phyloP scores from a whole-genome alignment of 2,888 invertebrate species.

The Tipula unca region DNA sequence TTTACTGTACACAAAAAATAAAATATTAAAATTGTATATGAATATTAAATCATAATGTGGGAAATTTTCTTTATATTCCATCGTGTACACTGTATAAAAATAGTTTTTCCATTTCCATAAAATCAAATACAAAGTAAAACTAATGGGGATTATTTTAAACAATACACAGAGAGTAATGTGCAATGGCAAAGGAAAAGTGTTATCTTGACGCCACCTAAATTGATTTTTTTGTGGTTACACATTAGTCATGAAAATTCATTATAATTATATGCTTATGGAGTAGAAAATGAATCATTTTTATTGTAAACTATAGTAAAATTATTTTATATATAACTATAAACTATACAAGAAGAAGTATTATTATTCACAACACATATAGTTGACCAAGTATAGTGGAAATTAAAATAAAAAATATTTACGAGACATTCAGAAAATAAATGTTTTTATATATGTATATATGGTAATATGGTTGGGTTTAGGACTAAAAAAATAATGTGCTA shows the following conservation, averaged over 20 bases:
- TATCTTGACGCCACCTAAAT: not conserved
- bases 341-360: not conserved
- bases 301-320: no score
- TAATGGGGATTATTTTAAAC: not conserved
- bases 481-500: not conserved
- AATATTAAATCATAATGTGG: not conserved
- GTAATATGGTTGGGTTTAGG: not conserved
- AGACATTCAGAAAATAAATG: not conserved
- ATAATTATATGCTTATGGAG: not conserved
- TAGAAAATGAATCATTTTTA: not conserved
- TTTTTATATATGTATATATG: not conserved
- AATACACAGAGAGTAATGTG: not conserved
- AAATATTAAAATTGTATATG: not conserved
- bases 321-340: not conserved
- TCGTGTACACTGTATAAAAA: not conserved
- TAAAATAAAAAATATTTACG: not conserved
- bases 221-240: slow-evolving; percentile 4
- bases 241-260: not conserved
- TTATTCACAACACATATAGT: not conserved
- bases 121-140: not conserved
- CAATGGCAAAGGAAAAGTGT: not conserved
- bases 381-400: not conserved
- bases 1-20: not conserved
- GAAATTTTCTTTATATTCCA: not conserved
- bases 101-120: not conserved